phyloP scores from a whole-genome alignment of 2,888 invertebrate genomes.

The Eurytoma adleriae region DNA sequence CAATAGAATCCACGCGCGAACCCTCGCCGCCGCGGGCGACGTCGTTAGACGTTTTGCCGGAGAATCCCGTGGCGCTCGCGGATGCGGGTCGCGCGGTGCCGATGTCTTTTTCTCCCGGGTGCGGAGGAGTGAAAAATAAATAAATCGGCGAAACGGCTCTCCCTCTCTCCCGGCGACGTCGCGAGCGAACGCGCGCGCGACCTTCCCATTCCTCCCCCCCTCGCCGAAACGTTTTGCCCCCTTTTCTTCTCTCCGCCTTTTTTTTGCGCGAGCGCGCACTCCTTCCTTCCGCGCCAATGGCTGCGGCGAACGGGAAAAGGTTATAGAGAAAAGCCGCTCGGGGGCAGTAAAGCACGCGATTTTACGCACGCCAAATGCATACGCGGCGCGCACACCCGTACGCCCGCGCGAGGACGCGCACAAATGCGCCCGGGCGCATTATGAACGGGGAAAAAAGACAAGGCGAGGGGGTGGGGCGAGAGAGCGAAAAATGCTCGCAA shows the following conservation, averaged over 20 bases:
- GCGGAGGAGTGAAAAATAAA: slow-evolving; percentile 33
- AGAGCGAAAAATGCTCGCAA: not conserved
- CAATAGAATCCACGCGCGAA: slow-evolving; percentile 49
- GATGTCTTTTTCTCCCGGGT: slow-evolving; percentile 30
- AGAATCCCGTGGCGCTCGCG: slow-evolving; percentile 46
- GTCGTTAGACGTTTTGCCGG: slow-evolving; percentile 55
- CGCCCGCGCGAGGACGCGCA: not conserved
- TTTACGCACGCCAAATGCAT: slow-evolving; percentile 51
- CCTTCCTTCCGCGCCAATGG: slow-evolving; percentile 13
- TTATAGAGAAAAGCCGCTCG: slow-evolving; percentile 27
- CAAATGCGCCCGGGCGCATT: not conserved
- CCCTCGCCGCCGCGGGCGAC: slow-evolving; percentile 32
- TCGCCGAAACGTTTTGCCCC: slow-evolving; percentile 4
- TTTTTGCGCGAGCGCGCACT: not conserved
- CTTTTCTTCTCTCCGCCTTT: not conserved
- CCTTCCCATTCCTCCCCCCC: slow-evolving; percentile 3
- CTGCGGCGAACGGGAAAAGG: slow-evolving; percentile 31
- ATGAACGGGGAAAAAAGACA: not conserved
- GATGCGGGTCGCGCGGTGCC: slow-evolving; percentile 25
- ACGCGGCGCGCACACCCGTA: not conserved
- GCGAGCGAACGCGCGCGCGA: not conserved
- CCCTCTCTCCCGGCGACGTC: slow-evolving; percentile 9
- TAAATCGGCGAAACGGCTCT: slow-evolving; percentile 53
- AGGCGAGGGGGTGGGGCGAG: not conserved
- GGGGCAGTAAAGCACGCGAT: slow-evolving; percentile 45